phyloP scores from a whole-genome alignment of 2,113 vertebrate species.

The Amphilophus citrinellus region DNA sequence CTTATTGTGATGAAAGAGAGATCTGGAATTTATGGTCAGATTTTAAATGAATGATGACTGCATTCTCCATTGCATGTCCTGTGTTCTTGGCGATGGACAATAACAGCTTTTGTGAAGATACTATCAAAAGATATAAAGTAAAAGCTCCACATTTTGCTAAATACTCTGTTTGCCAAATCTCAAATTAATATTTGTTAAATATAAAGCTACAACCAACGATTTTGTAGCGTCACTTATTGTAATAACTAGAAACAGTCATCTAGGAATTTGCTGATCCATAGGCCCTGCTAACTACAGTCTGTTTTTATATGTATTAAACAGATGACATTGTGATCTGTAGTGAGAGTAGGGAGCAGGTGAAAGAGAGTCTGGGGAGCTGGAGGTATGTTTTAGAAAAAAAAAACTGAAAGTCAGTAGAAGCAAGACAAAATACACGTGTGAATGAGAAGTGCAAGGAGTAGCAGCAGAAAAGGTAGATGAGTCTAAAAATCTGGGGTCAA shows the following conservation, averaged over 20 bases:
- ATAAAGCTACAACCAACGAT: neutral
- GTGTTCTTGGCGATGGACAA: neutral
- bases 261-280: neutral
- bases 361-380: neutral
- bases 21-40: slow-evolving; percentile 30
- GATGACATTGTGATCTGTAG: neutral
- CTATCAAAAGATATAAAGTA: neutral
- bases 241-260: neutral
- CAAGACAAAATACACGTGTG: neutral
- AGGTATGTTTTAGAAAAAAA: neutral
- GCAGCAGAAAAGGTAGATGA: too few relatives aligned
- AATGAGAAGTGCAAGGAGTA: neutral
- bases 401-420: neutral
- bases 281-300: neutral
- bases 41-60: neutral
- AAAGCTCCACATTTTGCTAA: neutral
- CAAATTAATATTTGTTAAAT: neutral
- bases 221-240: neutral
- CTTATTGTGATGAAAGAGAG: slow-evolving; percentile 45
- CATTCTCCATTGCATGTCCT: slow-evolving; percentile 9
- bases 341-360: neutral
- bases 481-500: neutral
- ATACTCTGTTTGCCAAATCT: neutral
- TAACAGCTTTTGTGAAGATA: neutral
- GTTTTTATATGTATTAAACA: neutral